Base-by-base conservation (phyloP, 2,113 vertebrate species). In the Serinus canaria region DNA sequence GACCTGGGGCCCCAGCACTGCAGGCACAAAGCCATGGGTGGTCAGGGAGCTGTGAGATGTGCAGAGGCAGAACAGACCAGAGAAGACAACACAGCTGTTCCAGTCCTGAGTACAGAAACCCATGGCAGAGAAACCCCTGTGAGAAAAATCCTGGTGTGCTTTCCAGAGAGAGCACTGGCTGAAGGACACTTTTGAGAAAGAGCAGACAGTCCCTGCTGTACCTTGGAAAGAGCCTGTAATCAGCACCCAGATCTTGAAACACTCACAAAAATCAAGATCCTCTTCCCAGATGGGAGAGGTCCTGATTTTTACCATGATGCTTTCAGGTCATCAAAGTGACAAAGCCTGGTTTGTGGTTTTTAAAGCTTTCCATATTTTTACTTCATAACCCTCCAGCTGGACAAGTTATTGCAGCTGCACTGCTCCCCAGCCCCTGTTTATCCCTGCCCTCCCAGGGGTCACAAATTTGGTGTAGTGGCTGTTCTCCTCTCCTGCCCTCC, bases 1-100 rank as follows among this genome's bases (percentile, higher is more conserved):
- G 0, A 9, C 8, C 35, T 0, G 4, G 13, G 10, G 2, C 7
- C 49, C 44, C 35, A 41, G 66, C 22, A 24, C 24, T 44, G 50
- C 41, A 0, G 3, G 9, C 52, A 68, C 33, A 70, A 70, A 85
- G 50, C 60, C 43, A 9, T 0, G 3, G 43, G 52, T 24, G 43
- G 12, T 47, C 66, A 62, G 44, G 47, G 44, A 17, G 16, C 24
- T 89, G 72, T 30, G 35, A 55, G 84, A 27, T 33, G 13, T 41
- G 58, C 22, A 41, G 33, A 83, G 59, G 64, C 46, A 87, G 41
- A 50, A 52, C 0, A 0, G 18, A 55, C 16, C 31, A 35, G 37
- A 43, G 72, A 23, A 68, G 47, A 49, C 6, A 44, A 18, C 35
- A 62, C 19, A 72, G 43, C 53, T 2, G 4, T 15, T 5, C 67